phyloP scores from a whole-genome alignment of 2,888 invertebrate species.

The Thymelicus acteon region DNA sequence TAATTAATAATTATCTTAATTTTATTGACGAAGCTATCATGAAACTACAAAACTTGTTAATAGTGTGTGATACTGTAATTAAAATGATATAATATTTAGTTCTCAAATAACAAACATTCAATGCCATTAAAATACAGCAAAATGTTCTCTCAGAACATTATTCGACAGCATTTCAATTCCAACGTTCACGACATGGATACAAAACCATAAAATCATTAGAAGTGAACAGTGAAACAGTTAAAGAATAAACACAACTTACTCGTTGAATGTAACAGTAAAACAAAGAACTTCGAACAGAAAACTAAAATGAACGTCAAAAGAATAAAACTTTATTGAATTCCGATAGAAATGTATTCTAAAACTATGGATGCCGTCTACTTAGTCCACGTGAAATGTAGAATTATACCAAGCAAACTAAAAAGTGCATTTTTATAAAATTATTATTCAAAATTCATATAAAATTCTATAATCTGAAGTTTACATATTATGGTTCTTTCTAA shows the following conservation, averaged over 20 bases:
- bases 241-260: conserved; percentile 1
- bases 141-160: background rate
- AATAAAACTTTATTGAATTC: conserved; percentile 57
- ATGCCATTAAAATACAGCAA: too few relatives aligned
- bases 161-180: background rate
- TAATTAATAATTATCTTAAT: too few relatives aligned
- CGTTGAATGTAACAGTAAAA: background rate
- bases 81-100: too few relatives aligned
- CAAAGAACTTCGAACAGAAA: conserved; percentile 12
- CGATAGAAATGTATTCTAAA: conserved; percentile 48
- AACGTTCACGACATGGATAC: background rate
- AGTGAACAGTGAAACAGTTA: background rate
- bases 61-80: too few relatives aligned
- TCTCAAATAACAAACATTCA: too few relatives aligned
- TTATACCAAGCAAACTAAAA: too few relatives aligned
- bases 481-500: too few relatives aligned
- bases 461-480: too few relatives aligned
- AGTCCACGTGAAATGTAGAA: background rate
- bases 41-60: too few relatives aligned
- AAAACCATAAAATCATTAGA: background rate
- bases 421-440: too few relatives aligned
- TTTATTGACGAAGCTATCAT: too few relatives aligned
- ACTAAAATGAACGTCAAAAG: conserved; percentile 45
- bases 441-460: too few relatives aligned
- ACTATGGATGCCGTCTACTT: background rate